Conservation (phyloP, 2,888 invertebrate species). For the Lamproptera curius region DNA sequence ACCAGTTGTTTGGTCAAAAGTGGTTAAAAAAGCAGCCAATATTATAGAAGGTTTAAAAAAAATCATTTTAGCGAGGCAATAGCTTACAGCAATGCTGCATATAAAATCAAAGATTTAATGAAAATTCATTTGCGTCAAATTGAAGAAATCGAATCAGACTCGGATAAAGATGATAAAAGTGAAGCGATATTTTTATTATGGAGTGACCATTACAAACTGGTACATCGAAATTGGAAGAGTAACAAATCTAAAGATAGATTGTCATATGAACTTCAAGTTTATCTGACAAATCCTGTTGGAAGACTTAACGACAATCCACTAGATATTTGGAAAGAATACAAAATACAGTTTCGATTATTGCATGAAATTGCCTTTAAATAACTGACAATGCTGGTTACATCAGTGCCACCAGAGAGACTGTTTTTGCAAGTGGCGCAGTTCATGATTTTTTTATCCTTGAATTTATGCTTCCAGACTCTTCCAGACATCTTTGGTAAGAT, state of each 20-base stretch:
- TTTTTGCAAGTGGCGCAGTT: neutral
- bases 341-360: constrained; percentile 29
- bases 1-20: too few species aligned
- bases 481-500: too few species aligned
- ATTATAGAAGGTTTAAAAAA: constrained; percentile 17
- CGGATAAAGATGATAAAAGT: too few species aligned
- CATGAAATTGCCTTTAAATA: constrained; percentile 28
- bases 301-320: neutral
- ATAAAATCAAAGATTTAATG: constrained; percentile 25
- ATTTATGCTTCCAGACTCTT: too few species aligned
- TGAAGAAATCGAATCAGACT: too few species aligned
- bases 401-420: neutral
- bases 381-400: constrained; percentile 27
- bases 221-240: neutral
- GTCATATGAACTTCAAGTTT: neutral
- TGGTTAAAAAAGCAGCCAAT: too few species aligned
- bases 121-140: constrained; percentile 20
- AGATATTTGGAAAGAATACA: constrained; percentile 25
- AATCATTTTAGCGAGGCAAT: constrained; percentile 18
- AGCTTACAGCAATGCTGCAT: constrained; percentile 19
- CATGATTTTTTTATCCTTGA: too few species aligned
- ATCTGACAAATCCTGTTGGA: neutral
- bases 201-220: neutral
- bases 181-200: too few species aligned
- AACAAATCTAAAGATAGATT: neutral